A percentile compares a stretch with the other conserved stretches of the same genome.
phyloP scores from a whole-genome alignment of 2,113 vertebrate species.

The Thamnaconus septentrionalis region DNA sequence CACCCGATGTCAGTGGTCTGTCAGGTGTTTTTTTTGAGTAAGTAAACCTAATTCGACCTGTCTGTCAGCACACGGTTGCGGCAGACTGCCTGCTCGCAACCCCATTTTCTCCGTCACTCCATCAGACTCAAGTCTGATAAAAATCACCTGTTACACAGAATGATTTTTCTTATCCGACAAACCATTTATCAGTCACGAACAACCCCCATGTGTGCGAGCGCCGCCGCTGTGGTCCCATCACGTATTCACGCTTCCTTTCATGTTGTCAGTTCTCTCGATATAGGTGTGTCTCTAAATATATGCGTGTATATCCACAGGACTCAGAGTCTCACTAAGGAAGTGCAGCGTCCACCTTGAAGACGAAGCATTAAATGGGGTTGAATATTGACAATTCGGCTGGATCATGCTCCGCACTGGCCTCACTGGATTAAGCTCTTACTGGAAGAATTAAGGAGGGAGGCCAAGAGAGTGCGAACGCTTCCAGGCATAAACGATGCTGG shows the following conservation, averaged over 20 bases:
- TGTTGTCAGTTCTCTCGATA: too few relatives aligned
- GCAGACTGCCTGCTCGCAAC: slow-evolving; percentile 7
- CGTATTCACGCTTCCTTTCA: not conserved
- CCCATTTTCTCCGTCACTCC: not conserved
- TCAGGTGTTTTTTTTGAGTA: slow-evolving; percentile 5
- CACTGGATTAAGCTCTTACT: slow-evolving; percentile 38
- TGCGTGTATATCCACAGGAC: not conserved
- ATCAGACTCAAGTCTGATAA: slow-evolving; percentile 21
- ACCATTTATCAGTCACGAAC: slow-evolving; percentile 26
- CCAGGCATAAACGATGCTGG: slow-evolving; percentile 5
- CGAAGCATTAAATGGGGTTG: slow-evolving; percentile 12
- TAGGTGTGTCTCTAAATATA: too few relatives aligned
- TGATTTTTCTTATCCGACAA: slow-evolving; percentile 26
- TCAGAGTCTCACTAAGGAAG: slow-evolving; percentile 11
- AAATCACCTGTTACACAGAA: slow-evolving; percentile 24
- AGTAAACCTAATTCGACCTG: slow-evolving; percentile 13
- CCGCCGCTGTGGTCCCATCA: slow-evolving; percentile 10
- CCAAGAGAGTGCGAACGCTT: slow-evolving; percentile 13
- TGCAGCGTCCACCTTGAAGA: slow-evolving; percentile 8
- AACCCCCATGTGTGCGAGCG: slow-evolving; percentile 6
- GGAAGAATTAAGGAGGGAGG: slow-evolving; percentile 36
- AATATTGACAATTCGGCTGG: slow-evolving; percentile 50
- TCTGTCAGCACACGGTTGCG: not conserved
- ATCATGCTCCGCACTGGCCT: slow-evolving; percentile 34
- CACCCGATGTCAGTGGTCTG: slow-evolving; percentile 33